A percentile compares a stretch with the other conserved stretches of the same genome.
These are phyloP conservation scores for Myiozetetes cayanensis DNA, from an alignment of 2,113 vertebrate species.

Conservation along the genomic window DNA sequence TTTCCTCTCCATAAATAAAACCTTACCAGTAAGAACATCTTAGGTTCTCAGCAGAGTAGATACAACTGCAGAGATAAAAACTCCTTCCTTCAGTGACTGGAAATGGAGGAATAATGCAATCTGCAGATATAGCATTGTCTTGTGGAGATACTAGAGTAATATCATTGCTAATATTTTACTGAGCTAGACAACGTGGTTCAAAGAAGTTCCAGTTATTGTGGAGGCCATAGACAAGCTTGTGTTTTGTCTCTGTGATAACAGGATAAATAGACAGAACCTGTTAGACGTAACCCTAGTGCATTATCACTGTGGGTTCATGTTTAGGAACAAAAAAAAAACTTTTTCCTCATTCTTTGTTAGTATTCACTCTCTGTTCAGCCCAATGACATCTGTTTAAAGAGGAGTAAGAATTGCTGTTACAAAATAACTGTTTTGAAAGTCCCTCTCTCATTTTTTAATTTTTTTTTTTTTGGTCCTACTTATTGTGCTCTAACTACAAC, in stretches of 20 bases:
- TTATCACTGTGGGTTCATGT: background rate
- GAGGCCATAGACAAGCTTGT: background rate
- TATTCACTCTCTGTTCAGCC: background rate
- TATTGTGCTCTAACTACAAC: background rate
- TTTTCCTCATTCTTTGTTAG: background rate
- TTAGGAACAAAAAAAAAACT: background rate
- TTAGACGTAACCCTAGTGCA: background rate
- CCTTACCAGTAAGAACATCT: background rate
- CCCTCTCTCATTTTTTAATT: rapidly evolving
- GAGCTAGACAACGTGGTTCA: background rate
- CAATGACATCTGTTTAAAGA: background rate
- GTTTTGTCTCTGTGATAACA: background rate
- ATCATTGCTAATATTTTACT: background rate
- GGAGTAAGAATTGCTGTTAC: background rate
- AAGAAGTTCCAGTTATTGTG: background rate
- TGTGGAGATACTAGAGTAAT: background rate
- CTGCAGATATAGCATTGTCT: background rate
- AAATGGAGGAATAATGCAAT: background rate
- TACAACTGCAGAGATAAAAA: background rate
- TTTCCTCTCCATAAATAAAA: background rate
- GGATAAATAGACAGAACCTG: background rate
- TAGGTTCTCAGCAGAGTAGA: background rate
- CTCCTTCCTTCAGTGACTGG: background rate
- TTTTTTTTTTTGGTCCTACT: background rate
- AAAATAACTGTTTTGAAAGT: background rate